Evolutionary conservation across 2,113 vertebrate genomes (phyloP), one percentile per base, ranked within the genome.

Genomic region (Microtus pennsylvanicus): DNA sequence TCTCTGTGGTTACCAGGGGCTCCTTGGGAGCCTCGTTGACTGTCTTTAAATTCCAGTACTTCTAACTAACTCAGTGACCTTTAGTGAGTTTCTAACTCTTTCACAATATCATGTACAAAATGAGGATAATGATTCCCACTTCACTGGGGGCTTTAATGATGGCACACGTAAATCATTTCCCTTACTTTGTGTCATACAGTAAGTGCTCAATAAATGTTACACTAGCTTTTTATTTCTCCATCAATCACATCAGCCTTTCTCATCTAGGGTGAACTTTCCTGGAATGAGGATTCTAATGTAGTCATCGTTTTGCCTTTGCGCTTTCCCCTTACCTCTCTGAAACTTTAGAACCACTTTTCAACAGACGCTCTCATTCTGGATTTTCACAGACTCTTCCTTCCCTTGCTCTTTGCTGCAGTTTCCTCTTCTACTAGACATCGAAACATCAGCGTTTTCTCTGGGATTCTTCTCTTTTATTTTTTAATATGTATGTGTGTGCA

Each of bases 141-240:
- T 91, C n/a, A 75, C 22, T 6, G 22, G 33, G 11, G 63, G 42
- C 75, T 92, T 93, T 76, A 63, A 65, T 93, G 63, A 94, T 88
- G 82, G 85, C 91, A 13, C 14, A 26, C 16, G 19, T 91, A 81
- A 80, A 90, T 96, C 89, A 95, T 74, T 96, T 87, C 69, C 42
- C 55, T 95, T 72, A 76, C 82, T 67, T 95, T 38, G 75, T 86
- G 58, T 96, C 92, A 85, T 42, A 61, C 69, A 97, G 70, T 87
- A 93, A 96, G 83, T 97, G 83, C 65, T 95, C 95, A 95, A 74
- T 97, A 96, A 95, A 96, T 94, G 92, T 95, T 96, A 90, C 7
- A 33, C 70, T 83, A 97, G 70, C 47, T 61, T 93, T 95, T 96
- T 87, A 94, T 93, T 96, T 67, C 82, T 87, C 96, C 75, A 81